These are phyloP conservation scores for Triops cancriformis DNA, from an alignment of 1,140 invertebrate genomes.

Conservation along the genomic window DNA sequence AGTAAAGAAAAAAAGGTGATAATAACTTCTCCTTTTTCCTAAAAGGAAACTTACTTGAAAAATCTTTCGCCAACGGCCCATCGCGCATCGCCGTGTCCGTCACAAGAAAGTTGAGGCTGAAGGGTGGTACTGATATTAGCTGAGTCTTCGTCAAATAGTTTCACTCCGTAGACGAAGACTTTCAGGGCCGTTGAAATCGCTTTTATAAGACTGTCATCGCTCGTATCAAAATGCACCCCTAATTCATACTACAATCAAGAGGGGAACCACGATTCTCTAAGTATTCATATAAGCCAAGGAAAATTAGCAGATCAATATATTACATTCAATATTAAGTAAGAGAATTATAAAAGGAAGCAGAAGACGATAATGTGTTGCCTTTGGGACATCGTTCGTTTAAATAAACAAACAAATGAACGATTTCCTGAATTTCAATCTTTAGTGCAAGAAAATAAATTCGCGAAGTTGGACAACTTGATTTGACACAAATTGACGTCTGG, in stretches of 20 bases:
- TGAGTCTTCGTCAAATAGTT: conserved; percentile 68
- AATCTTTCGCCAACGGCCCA: conserved; percentile 67
- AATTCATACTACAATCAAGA: conserved; percentile 18
- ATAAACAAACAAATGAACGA: too few species aligned
- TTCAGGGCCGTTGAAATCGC: conserved; percentile 82
- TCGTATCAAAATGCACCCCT: conserved; percentile 88
- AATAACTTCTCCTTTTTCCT: not conserved
- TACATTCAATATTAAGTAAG: too few species aligned
- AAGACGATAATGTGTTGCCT: too few species aligned
- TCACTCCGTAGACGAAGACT: conserved; percentile 82
- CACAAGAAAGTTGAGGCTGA: conserved; percentile 71
- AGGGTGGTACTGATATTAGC: conserved; percentile 53
- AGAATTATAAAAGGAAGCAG: too few species aligned
- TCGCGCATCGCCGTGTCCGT: conserved; percentile 56
- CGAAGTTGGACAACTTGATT: too few species aligned
- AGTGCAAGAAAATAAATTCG: too few species aligned
- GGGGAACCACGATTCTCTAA: not conserved
- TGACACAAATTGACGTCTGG: too few species aligned
- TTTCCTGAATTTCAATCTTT: too few species aligned
- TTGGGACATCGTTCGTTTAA: too few species aligned
- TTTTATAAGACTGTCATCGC: conserved; percentile 62
- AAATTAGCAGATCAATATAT: too few species aligned
- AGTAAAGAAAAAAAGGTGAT: not conserved
- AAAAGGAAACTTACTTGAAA: conserved; percentile 46
- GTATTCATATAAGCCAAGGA: too few species aligned